Conservation (phyloP, 2,888 invertebrate species). For the Tetranychus piercei region DNA sequence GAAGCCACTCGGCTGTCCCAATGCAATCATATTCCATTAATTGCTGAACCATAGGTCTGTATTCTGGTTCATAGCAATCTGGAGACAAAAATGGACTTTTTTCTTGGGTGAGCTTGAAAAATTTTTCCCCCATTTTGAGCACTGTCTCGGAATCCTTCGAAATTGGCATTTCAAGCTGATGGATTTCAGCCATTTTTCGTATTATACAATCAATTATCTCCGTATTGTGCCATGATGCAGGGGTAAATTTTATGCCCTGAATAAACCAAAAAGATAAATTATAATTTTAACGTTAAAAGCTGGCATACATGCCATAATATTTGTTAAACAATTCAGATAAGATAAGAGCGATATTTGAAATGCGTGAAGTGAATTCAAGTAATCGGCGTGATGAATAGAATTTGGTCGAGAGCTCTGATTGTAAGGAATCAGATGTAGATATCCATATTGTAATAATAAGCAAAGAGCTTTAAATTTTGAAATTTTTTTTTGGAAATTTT, state of each 20-base stretch:
- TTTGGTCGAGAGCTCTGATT: no score
- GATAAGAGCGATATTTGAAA: no score
- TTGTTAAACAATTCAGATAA: no score
- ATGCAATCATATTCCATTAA: not conserved
- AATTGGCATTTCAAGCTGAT: not conserved
- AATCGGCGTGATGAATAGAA: no score
- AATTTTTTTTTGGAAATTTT: no score
- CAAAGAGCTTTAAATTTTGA: no score
- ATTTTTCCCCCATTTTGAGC: not conserved
- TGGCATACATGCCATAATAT: no score
- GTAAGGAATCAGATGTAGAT: no score
- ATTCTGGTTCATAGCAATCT: not conserved
- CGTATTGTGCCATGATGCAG: not conserved
- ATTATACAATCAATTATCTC: not conserved
- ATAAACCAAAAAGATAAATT: not conserved
- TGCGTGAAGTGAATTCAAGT: no score
- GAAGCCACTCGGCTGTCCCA: not conserved
- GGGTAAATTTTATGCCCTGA: not conserved
- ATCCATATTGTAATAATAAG: no score
- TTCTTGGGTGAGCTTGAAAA: not conserved
- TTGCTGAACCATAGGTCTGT: not conserved
- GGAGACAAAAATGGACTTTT: not conserved
- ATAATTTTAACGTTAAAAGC: not conserved
- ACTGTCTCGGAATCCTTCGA: not conserved
- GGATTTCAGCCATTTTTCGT: not conserved